Evolutionary conservation across 1,140 invertebrate species (phyloP).

Genomic region (Schlechtendalia chinensis): DNA sequence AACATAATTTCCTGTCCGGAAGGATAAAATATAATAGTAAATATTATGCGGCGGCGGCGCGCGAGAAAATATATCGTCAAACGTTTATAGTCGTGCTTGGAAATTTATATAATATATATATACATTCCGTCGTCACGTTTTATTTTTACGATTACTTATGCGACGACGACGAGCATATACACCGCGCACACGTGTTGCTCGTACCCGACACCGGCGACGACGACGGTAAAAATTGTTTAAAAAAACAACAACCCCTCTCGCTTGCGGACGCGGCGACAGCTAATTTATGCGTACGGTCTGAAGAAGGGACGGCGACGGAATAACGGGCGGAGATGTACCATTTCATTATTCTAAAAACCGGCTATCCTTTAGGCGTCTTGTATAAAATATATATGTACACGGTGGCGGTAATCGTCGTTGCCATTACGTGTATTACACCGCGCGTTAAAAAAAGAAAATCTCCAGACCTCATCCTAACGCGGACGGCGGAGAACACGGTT

Average conservation of each 20-base stretch:
- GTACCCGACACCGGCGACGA: not conserved
- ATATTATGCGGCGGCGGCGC: not conserved
- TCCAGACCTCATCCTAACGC: no score
- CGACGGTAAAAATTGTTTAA: not conserved
- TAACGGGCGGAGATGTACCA: not conserved
- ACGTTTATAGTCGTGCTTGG: not conserved
- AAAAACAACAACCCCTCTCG: no score
- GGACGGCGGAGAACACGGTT: no score
- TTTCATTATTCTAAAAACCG: constrained; percentile 37
- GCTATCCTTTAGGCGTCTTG: constrained; percentile 3
- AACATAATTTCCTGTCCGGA: constrained; percentile 2
- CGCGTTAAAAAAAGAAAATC: no score
- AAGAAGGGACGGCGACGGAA: no score
- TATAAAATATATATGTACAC: not conserved
- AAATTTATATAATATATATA: constrained; percentile 22
- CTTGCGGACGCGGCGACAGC: not conserved
- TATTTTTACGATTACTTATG: constrained; percentile 40
- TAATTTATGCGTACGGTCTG: not conserved
- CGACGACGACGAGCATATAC: not conserved
- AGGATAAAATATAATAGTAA: constrained; percentile 1
- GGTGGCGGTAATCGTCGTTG: not conserved
- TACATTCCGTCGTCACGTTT: constrained; percentile 32
- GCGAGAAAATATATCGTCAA: not conserved
- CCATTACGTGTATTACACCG: not conserved
- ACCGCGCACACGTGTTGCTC: constrained; percentile 11